phyloP scores from a whole-genome alignment of 2,888 invertebrate species.

The Erpobdella octoculata region DNA sequence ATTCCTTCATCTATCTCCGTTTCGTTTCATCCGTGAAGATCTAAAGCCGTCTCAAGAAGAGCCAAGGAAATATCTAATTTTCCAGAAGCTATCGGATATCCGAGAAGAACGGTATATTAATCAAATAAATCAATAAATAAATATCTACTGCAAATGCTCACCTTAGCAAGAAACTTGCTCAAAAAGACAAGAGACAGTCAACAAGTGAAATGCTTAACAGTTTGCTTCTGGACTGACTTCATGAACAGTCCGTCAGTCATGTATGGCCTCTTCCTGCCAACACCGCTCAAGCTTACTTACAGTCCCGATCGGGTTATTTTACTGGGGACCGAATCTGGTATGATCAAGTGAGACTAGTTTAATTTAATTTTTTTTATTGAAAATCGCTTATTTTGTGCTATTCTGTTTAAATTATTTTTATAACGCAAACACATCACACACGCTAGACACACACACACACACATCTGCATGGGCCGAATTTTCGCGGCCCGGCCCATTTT shows the following conservation, averaged over 20 bases:
- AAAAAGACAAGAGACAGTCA: slow-evolving; percentile 30
- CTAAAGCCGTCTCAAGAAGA: too few relatives aligned
- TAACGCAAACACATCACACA: too few relatives aligned
- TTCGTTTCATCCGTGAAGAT: too few relatives aligned
- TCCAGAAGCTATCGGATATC: too few relatives aligned
- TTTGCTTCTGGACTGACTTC: slow-evolving; percentile 30
- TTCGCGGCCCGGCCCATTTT: too few relatives aligned
- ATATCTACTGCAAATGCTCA: slow-evolving; percentile 24
- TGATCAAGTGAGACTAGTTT: slow-evolving; percentile 25
- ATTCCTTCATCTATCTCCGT: too few relatives aligned
- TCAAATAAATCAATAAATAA: too few relatives aligned
- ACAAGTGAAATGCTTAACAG: slow-evolving; percentile 28
- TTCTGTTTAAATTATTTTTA: neutral
- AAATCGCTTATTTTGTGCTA: neutral
- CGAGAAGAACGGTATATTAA: too few relatives aligned
- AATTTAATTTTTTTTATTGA: neutral
- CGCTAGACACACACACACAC: too few relatives aligned
- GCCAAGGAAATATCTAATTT: too few relatives aligned
- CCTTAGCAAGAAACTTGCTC: slow-evolving; percentile 26
- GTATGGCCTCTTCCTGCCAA: slow-evolving; percentile 29
- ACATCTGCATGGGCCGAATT: too few relatives aligned
- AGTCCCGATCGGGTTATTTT: slow-evolving; percentile 28
- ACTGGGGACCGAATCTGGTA: slow-evolving; percentile 28
- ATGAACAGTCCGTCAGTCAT: slow-evolving; percentile 30
- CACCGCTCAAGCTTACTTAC: slow-evolving; percentile 29